Conservation (phyloP, 2,888 invertebrate species). For the Rhyacophila evoluta region DNA sequence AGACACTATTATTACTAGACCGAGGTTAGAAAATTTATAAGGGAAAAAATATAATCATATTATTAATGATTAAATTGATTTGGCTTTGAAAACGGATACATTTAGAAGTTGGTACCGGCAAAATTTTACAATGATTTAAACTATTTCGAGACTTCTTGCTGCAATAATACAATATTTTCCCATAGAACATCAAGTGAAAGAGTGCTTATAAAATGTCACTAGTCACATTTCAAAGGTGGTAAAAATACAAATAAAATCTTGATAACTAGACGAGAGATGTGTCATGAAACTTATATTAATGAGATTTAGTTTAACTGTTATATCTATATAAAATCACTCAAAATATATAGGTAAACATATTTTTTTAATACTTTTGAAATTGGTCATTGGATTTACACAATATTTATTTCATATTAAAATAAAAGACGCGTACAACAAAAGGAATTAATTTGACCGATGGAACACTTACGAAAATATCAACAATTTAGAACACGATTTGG, state of each 20-base stretch:
- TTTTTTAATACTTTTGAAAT: constrained; percentile 23
- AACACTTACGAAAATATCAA: background rate
- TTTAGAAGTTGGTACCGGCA: too few species aligned
- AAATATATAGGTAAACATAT: constrained; percentile 16
- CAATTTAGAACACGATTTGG: too few species aligned
- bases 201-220: background rate
- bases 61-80: background rate
- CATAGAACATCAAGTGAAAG: background rate
- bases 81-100: background rate
- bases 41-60: background rate
- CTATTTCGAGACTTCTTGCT: too few species aligned
- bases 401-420: background rate
- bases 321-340: background rate
- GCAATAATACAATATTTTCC: background rate
- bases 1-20: background rate
- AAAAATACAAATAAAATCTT: background rate
- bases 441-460: background rate
- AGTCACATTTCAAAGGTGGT: background rate
- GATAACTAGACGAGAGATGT: background rate
- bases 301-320: background rate
- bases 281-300: background rate
- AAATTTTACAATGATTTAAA: too few species aligned
- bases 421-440: background rate
- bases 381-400: constrained; percentile 9
- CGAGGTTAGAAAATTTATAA: background rate